Percentiles rank a stretch among this genome's conserved stretches.
Evolutionary conservation across 1,140 invertebrate species (phyloP).

Genomic region (Nasonia vitripennis): DNA sequence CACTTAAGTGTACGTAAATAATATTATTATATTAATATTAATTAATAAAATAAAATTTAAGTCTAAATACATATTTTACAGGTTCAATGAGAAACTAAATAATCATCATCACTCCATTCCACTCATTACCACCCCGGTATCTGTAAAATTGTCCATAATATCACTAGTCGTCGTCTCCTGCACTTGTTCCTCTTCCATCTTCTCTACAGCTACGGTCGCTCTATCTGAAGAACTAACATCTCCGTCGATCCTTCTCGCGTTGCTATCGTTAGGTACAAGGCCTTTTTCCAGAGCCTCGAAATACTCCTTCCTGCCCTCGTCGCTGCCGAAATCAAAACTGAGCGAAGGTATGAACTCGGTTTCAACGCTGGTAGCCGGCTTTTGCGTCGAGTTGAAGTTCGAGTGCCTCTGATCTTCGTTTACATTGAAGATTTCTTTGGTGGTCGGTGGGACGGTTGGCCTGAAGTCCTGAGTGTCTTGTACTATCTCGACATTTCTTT

Average conservation of each 20-base stretch:
- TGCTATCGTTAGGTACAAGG: constrained; percentile 53
- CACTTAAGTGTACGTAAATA: constrained; percentile 14
- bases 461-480: neutral
- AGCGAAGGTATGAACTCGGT: constrained; percentile 69
- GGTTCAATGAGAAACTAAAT: neutral
- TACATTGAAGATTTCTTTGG: neutral
- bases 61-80: constrained; percentile 24
- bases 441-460: neutral
- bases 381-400: neutral
- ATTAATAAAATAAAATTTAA: constrained; percentile 13
- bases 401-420: neutral
- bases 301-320: constrained; percentile 64
- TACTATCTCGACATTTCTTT: neutral
- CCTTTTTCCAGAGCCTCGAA: constrained; percentile 66
- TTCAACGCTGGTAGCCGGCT: constrained; percentile 56
- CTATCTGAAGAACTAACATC: neutral
- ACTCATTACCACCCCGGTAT: constrained; percentile 14
- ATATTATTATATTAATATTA: neutral
- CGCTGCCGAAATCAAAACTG: constrained; percentile 67
- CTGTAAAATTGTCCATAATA: constrained; percentile 43
- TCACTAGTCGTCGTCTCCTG: constrained; percentile 31
- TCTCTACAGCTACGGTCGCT: neutral
- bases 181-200: neutral
- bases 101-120: constrained; percentile 11
- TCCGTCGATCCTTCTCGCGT: neutral